Percentiles rank a stretch among this genome's conserved stretches.
Conservation (phyloP, 2,888 invertebrate species). For the Cephus nigrinus region DNA sequence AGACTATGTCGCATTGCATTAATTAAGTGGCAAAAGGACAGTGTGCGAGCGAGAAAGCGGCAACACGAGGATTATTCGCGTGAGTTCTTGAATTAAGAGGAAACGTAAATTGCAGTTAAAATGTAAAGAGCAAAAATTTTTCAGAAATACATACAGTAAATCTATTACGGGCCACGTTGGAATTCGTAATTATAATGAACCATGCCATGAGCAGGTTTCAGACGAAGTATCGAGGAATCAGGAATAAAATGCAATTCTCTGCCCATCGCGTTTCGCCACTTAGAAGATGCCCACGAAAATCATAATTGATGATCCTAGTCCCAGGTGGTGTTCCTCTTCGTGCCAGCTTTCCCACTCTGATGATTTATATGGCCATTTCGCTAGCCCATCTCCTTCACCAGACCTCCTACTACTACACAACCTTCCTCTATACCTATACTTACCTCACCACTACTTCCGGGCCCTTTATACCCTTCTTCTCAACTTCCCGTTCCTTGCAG, state of each 20-base stretch:
- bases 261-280: not conserved
- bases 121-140: not conserved
- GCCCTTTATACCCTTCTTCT: not conserved
- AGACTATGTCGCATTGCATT: not conserved
- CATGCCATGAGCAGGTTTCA: not conserved
- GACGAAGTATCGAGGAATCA: not conserved
- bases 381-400: not conserved
- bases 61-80: not conserved
- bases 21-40: not conserved
- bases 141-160: not conserved
- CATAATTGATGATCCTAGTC: slow-evolving; percentile 4
- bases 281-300: not conserved
- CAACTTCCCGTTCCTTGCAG: not conserved
- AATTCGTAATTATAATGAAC: not conserved
- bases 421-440: not conserved
- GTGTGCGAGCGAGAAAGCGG: not conserved
- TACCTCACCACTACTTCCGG: not conserved
- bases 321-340: slow-evolving; percentile 2
- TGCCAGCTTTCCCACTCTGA: slow-evolving; percentile 1
- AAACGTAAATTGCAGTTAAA: not conserved
- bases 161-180: not conserved
- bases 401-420: not conserved
- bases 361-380: slow-evolving; percentile 3
- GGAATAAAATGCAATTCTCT: not conserved
- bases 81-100: not conserved